These are phyloP conservation scores for Plutella xylostella DNA, from an alignment of 2,888 invertebrate genomes.

Conservation along the genomic window DNA sequence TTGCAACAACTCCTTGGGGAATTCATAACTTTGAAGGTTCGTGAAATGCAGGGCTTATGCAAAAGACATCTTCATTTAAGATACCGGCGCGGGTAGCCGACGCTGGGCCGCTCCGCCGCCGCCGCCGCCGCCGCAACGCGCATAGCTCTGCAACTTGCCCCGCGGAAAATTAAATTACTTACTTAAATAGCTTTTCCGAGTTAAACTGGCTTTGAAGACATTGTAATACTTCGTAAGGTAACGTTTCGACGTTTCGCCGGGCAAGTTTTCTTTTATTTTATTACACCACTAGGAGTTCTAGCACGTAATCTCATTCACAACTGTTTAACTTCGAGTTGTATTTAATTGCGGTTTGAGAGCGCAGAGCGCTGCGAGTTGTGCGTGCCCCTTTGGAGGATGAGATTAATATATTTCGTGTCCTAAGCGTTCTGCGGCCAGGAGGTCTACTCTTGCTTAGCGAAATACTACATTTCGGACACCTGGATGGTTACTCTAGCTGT, in stretches of 20 bases:
- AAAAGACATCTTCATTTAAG: slow-evolving; percentile 45
- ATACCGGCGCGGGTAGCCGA: slow-evolving; percentile 28
- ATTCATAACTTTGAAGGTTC: slow-evolving; percentile 13
- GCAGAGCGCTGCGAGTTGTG: too few species aligned
- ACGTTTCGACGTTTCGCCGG: slow-evolving; percentile 28
- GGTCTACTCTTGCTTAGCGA: too few species aligned
- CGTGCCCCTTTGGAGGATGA: too few species aligned
- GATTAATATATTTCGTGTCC: too few species aligned
- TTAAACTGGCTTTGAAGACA: slow-evolving; percentile 36
- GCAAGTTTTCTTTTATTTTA: slow-evolving; percentile 35
- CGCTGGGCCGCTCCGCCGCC: slow-evolving; percentile 37
- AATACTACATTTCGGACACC: too few species aligned
- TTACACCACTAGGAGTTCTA: slow-evolving; percentile 30
- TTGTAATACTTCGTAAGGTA: slow-evolving; percentile 37
- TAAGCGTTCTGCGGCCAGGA: too few species aligned
- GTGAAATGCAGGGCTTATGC: slow-evolving; percentile 36
- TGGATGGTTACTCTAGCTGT: too few species aligned
- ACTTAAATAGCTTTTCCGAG: slow-evolving; percentile 46
- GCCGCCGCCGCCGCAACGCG: slow-evolving; percentile 29
- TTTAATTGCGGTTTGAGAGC: too few species aligned
- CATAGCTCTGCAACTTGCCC: slow-evolving; percentile 45
- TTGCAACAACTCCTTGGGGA: too few species aligned
- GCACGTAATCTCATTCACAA: slow-evolving; percentile 29
- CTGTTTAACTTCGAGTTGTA: slow-evolving; percentile 22
- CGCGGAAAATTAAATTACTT: slow-evolving; percentile 46